A percentile compares a stretch with the other conserved stretches of the same genome.
Conservation (phyloP, 2,113 vertebrate species). For the Peromyscus polionotus region DNA sequence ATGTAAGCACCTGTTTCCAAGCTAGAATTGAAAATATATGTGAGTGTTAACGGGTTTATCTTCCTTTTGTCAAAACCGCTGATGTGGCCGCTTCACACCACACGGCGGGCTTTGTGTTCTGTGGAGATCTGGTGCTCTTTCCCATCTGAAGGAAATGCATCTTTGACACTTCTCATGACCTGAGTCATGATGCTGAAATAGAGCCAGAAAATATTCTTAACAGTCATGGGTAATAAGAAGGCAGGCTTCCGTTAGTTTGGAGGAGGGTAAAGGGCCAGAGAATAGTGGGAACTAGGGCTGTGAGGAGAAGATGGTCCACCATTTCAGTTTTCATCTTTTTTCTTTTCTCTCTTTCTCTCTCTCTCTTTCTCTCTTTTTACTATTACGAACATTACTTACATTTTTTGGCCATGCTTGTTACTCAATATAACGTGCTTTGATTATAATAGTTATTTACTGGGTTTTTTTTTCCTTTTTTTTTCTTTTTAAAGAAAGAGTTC, state of each 20-base stretch:
- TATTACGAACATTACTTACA: constrained; percentile 71
- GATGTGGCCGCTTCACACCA: constrained; percentile 82
- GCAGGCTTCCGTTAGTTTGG: constrained; percentile 77
- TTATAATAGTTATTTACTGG: constrained; percentile 72
- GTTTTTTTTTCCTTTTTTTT: background rate
- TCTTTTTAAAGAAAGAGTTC: background rate
- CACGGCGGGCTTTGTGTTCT: constrained; percentile 80
- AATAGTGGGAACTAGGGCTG: constrained; percentile 36
- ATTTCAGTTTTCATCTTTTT: constrained; percentile 56
- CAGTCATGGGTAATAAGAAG: constrained; percentile 86
- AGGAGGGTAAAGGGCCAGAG: constrained; percentile 54
- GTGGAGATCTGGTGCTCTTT: constrained; percentile 89
- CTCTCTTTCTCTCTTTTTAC: constrained; percentile 49
- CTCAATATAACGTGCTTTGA: constrained; percentile 40
- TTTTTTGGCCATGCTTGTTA: constrained; percentile 12
- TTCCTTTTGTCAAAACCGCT: constrained; percentile 83
- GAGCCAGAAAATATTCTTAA: constrained; percentile 89
- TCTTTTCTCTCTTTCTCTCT: too few species aligned
- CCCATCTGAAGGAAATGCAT: constrained; percentile 92
- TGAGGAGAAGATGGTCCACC: constrained; percentile 66
- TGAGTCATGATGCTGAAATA: constrained; percentile 88
- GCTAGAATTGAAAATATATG: constrained; percentile 82
- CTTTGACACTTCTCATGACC: constrained; percentile 96
- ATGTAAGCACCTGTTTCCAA: constrained; percentile 76
- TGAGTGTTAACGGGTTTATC: constrained; percentile 83